Evolutionary conservation across 2,797 vertebrate genomes (phyloP), one percentile per base, ranked within the genome.

Genomic region (Periparus ater): DNA sequence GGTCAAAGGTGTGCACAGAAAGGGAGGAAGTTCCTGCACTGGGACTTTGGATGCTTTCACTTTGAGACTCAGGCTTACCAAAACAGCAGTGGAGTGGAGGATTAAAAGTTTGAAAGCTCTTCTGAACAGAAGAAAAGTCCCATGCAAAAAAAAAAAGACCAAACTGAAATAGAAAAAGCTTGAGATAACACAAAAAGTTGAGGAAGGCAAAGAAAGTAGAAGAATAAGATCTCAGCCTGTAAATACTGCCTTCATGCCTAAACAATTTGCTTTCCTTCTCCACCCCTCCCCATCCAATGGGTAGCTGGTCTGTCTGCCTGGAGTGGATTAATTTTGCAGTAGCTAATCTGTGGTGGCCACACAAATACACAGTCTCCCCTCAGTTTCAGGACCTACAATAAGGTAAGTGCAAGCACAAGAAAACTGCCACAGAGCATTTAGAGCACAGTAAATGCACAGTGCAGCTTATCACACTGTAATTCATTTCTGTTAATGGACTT

Each of bases 381-480:
- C 42, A 13, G 9, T 79, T 86, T 51, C 67, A 51, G 30, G 47
- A 48, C 51, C 61, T 73, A 32, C 29, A 51, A 19, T 0, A 5
- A 60, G 13, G 2, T 21, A 47, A 65, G 7, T 3, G 16, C 25
- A 62, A 74, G n/a, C 26, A 82, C n/a, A 38, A 25, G 34, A 71
- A 71, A 29, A 10, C 51, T 86, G 55, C 47, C 60, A 62, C 11
- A 10, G 15, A 70, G 29, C 9, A 61, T 67, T 38, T 74, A 53
- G 34, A 0, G 2, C n/a, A 20, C 17, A 65, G 62, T 14, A 85
- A 48, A 76, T 58, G 26, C 58, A 26, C 0, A 1, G 25, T 2
- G 1, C 20, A 57, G 7, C 20, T 84, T 55, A 42, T 18, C 23
- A 53, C 18, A 3, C 7, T 11, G 26, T 29, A 18, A 38, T 75